Conservation (phyloP, 92 coral and sea anemone species). For the Virgularia gustaviana region DNA sequence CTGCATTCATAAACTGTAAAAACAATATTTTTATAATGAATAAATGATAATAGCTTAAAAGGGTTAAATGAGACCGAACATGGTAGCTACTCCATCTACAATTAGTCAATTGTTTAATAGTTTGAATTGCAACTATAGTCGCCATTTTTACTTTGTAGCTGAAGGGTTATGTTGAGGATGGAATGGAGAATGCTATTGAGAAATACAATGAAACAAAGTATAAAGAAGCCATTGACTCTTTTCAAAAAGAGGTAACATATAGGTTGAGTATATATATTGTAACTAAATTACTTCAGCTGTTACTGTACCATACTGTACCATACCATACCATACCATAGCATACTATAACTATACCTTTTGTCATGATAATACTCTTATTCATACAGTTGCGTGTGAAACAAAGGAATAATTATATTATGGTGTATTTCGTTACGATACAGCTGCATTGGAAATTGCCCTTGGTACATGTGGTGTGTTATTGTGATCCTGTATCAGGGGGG, state of each 20-base stretch:
- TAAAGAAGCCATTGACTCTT: slow-evolving; percentile 3
- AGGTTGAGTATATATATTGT: neutral
- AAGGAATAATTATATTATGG: too few relatives aligned
- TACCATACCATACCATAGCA: neutral
- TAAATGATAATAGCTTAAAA: too few relatives aligned
- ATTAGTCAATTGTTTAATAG: neutral
- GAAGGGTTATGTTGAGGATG: slow-evolving; percentile 24
- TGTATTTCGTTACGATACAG: too few relatives aligned
- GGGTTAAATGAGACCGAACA: neutral
- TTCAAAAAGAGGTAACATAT: slow-evolving; percentile 17
- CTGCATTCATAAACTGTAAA: too few relatives aligned
- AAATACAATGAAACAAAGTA: neutral
- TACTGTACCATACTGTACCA: neutral
- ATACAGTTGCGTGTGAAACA: too few relatives aligned
- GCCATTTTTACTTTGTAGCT: neutral
- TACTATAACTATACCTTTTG: too few relatives aligned
- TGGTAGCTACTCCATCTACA: neutral
- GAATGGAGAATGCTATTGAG: slow-evolving; percentile 9
- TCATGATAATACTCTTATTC: neutral
- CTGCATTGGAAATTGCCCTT: too few relatives aligned
- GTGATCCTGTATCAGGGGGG: too few relatives aligned
- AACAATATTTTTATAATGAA: too few relatives aligned
- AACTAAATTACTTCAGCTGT: neutral
- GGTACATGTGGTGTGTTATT: too few relatives aligned
- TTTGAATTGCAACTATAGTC: neutral